Evolutionary conservation across 2,113 vertebrate species (phyloP).

Genomic region (Poeciliopsis turrubarensis): DNA sequence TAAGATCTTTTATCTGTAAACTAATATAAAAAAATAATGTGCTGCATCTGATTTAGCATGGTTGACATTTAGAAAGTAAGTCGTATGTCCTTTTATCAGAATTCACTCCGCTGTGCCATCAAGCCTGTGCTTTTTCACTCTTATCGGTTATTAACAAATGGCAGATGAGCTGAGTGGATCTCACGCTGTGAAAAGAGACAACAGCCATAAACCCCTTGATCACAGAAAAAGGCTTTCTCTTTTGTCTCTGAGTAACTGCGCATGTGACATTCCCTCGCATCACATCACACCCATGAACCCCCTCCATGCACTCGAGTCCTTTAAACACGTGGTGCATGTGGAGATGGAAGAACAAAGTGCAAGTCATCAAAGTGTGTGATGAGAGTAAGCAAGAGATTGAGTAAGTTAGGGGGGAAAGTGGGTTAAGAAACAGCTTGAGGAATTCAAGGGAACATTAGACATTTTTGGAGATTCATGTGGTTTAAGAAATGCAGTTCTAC

Average conservation of each 20-base stretch:
- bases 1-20: constrained; percentile 30
- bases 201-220: constrained; percentile 43
- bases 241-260: constrained; percentile 33
- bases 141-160: constrained; percentile 71
- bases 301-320: constrained; percentile 33
- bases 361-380: constrained; percentile 15
- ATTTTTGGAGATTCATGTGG: not conserved
- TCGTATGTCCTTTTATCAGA: constrained; percentile 47
- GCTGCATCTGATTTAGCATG: constrained; percentile 31
- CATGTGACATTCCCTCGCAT: constrained; percentile 10
- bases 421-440: constrained; percentile 3
- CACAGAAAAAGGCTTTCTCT: constrained; percentile 55
- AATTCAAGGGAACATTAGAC: not conserved
- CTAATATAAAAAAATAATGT: constrained; percentile 17
- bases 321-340: constrained; percentile 23
- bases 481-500: too few species aligned
- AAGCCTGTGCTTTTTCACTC: constrained; percentile 47
- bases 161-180: constrained; percentile 55
- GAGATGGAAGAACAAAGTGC: constrained; percentile 24
- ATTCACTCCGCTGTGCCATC: constrained; percentile 23
- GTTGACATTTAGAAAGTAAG: constrained; percentile 57
- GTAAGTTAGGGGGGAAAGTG: constrained; percentile 6
- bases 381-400: constrained; percentile 3
- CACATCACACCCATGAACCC: not conserved
- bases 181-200: constrained; percentile 60